Base-by-base conservation (phyloP, 2,888 invertebrate species). In the Hololepta plana region DNA sequence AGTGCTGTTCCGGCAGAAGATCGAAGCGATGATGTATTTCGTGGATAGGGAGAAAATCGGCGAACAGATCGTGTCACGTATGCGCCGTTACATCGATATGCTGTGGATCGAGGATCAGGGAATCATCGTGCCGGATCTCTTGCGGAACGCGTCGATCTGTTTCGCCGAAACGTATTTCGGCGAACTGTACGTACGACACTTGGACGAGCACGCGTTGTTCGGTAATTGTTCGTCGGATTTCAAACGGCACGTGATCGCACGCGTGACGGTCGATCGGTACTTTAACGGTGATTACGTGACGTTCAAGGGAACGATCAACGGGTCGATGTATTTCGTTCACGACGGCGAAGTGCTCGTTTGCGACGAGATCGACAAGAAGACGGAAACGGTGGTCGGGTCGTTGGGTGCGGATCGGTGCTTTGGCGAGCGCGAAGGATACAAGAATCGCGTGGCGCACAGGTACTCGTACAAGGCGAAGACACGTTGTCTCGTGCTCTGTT, bases 291-390 rank as follows among this genome's bases (percentile, higher is more conserved):
- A 39, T 27, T 38, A 33, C 23, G 31, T 39, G 12, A 33, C 29
- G 11, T 35, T 31, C 15, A 30, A 35, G 23, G 39, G 36, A 3
- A 24, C 27, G 2, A 25, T 35, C n/a, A 33, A 36, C 14, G 27
- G 32, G 4, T 34, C 33, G 2, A 37, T 39, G 35, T 39, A 37
- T 19, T 38, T 36, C 27, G 30, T 39, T 5, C 32, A 25, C 9
- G 23, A 23, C 10, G 39, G 39, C 1, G 24, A 13, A 4, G 34
- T 39, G 2, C 27, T 28, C 4, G 20, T 27, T 6, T 15, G 36
- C 21, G 26, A 23, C 11, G 34, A 37, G 11, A 26, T n/a, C n/a
- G n/a, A n/a, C n/a, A n/a, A n/a, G n/a, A 28, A 16, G 21, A 32
- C 31, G 3, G 27, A 30, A 3, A 23, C 26, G 11, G 27, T 33